Base-by-base conservation (phyloP, 2,888 invertebrate genomes). In the Epirrhoe alternata region DNA sequence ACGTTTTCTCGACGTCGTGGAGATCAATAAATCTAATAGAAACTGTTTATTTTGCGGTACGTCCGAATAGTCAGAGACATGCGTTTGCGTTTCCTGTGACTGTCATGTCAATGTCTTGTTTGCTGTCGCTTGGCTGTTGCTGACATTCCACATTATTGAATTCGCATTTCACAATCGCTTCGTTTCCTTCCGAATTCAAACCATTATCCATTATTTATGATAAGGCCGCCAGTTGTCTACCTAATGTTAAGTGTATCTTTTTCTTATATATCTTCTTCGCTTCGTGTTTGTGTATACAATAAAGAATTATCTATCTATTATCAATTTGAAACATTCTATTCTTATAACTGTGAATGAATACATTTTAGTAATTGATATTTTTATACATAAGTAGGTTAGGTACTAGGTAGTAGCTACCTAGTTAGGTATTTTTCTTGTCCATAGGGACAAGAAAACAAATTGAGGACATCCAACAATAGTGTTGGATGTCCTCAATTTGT, bases 101-200 rank as follows among this genome's bases (percentile, higher is more conserved):
- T 62, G 67, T 60, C 68, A 66, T 62, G 70, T 61, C 66, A 70
- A 35, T 61, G 62, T 70, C 68, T 56, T 61, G 59, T 47, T 55
- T 54, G 30, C 35, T n/a, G 58, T 54, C 53, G 10, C 50, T 42
- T 54, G 47, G 14, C 30, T 61, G 64, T 64, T 61, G 64, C 54
- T 53, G 51, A 68, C 66, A 69, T 68, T 55, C 45, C 59, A 35
- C 45, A 49, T 54, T 38, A 56, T 61, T 65, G 45, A 56, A 53
- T 58, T 16, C 6, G 50, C 42, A 52, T 47, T 47, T 45, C 33
- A 55, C 50, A 65, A 61, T 56, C 33, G 56, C 8, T 53, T 35
- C 6, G 47, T 47, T 47, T 16, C n/a, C 42, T 51, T 45, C 31
- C 49, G n/a, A 49, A 24, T 42, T 8, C 10, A 38, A 10, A 42